These are phyloP conservation scores for Drosophila pseudoananassae DNA, from an alignment of 1,140 invertebrate species.

Conservation along the genomic window DNA sequence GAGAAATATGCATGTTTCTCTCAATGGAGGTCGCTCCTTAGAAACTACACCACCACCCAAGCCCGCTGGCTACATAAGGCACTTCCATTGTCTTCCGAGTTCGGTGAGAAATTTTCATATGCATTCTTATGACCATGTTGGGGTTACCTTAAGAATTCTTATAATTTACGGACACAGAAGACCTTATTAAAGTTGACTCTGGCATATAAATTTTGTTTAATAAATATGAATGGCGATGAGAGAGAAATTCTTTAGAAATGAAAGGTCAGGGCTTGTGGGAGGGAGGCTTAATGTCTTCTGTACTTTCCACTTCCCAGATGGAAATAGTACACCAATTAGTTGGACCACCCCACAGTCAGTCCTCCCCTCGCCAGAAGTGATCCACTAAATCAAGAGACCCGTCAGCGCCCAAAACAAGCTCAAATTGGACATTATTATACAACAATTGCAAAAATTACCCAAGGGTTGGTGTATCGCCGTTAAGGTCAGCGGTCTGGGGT, in stretches of 20 bases:
- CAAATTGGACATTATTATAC: slow-evolving; percentile 56
- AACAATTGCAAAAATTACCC: slow-evolving; percentile 45
- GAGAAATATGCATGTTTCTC: slow-evolving; percentile 55
- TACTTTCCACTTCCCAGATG: not conserved
- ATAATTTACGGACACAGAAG: slow-evolving; percentile 29
- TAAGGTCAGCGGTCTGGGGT: slow-evolving; percentile 30
- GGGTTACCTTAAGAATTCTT: slow-evolving; percentile 37
- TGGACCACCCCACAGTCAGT: not conserved
- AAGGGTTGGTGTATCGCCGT: slow-evolving; percentile 19
- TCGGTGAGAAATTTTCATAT: slow-evolving; percentile 34
- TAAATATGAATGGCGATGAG: slow-evolving; percentile 23
- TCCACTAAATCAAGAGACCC: slow-evolving; percentile 29
- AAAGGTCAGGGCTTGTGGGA: not conserved
- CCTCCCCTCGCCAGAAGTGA: slow-evolving; percentile 11
- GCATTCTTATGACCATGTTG: slow-evolving; percentile 27
- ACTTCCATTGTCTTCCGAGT: slow-evolving; percentile 35
- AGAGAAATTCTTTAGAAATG: slow-evolving; percentile 7
- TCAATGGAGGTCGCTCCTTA: slow-evolving; percentile 51
- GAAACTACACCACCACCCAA: slow-evolving; percentile 11
- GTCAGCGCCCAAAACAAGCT: slow-evolving; percentile 33
- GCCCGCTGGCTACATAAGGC: slow-evolving; percentile 18
- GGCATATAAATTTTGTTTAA: slow-evolving; percentile 15
- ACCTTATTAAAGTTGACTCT: slow-evolving; percentile 18
- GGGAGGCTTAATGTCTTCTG: too few relatives aligned
- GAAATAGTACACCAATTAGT: slow-evolving; percentile 7